Evolutionary conservation across 35 echinoderm and acorn worm species (phyloP).

Genomic region (Ophioderma brevispina): DNA sequence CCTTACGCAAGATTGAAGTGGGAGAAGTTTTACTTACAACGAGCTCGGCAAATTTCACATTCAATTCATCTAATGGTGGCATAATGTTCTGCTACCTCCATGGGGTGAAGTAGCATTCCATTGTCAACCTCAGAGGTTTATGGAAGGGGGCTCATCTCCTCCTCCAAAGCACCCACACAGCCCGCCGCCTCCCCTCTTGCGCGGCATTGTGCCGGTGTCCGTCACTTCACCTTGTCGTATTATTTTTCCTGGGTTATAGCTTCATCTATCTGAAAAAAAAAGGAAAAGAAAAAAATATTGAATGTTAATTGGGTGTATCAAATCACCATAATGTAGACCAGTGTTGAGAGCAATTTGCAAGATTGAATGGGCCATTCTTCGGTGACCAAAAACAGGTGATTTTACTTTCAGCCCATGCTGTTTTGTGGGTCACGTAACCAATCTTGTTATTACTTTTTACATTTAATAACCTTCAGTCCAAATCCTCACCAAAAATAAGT

Average conservation of each 20-base stretch:
- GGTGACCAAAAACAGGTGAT: no score
- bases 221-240: background rate
- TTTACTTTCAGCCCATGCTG: no score
- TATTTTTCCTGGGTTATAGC: background rate
- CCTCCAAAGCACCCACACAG: constrained; percentile 84
- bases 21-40: constrained; percentile 94
- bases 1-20: no score
- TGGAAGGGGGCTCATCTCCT: constrained; percentile 85
- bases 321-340: no score
- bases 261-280: background rate
- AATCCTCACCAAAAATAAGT: no score
- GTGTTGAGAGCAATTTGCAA: no score
- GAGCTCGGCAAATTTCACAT: constrained; percentile 94
- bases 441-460: no score
- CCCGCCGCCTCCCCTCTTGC: constrained; percentile 67
- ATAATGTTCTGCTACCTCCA: constrained; percentile 87
- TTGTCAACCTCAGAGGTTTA: constrained; percentile 74
- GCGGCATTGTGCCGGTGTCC: constrained; percentile 67
- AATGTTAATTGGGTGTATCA: no score
- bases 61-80: constrained; percentile 92
- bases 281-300: background rate
- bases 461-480: no score
- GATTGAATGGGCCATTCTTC: no score
- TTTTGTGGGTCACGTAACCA: no score
- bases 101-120: constrained; percentile 75